phyloP scores from a whole-genome alignment of 2,113 vertebrate species.

The Hylia prasina region DNA sequence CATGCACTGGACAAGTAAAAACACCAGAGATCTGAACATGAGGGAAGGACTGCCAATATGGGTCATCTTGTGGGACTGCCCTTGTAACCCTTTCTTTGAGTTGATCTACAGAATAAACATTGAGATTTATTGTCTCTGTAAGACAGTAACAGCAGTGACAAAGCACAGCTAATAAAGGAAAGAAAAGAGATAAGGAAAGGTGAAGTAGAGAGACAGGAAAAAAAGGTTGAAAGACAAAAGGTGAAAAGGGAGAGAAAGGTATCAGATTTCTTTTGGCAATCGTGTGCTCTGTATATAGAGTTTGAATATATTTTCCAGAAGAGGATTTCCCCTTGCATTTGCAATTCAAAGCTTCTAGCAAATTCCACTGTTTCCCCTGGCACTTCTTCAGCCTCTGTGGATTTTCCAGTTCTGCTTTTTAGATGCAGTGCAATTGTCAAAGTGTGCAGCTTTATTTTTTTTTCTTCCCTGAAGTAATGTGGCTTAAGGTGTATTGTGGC shows the following conservation, averaged over 20 bases:
- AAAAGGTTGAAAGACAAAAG: neutral
- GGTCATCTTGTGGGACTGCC: neutral
- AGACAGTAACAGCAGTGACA: neutral
- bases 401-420: slow-evolving; percentile 54
- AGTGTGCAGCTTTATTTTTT: neutral
- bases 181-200: neutral
- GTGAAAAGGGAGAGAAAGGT: neutral
- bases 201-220: neutral
- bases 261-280: slow-evolving; percentile 19
- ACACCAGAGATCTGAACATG: neutral
- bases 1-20: rapidly evolving
- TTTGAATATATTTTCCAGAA: slow-evolving; percentile 51
- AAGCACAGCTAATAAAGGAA: neutral
- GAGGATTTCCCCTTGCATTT: slow-evolving; percentile 58
- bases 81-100: neutral
- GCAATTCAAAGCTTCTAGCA: slow-evolving; percentile 62
- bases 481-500: neutral
- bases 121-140: neutral
- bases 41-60: neutral
- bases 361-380: slow-evolving; percentile 57
- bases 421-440: neutral
- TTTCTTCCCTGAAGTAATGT: neutral
- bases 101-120: neutral
- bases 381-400: slow-evolving; percentile 17
- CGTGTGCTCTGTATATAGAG: neutral